phyloP scores from a whole-genome alignment of 2,797 vertebrate genomes.

The Gallinago nigripennis region DNA sequence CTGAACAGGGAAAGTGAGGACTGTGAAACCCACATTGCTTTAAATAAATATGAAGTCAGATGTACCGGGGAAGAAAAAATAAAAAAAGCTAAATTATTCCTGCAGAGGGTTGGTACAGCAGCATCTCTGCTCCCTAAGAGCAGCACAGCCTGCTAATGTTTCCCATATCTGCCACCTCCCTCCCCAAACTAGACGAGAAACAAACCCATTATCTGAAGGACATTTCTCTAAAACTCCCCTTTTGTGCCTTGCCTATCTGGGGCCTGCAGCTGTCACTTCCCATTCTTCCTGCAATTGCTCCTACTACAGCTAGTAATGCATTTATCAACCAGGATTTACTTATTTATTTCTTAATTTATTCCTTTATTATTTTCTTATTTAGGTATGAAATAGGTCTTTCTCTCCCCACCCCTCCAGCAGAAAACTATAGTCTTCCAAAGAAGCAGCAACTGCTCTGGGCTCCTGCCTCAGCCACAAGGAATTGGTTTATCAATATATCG shows the following conservation, averaged over 20 bases:
- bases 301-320: conserved; percentile 67
- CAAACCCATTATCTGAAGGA: conserved; percentile 63
- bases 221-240: conserved; percentile 59
- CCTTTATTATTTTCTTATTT: conserved; percentile 59
- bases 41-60: background rate
- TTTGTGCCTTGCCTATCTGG: conserved; percentile 71
- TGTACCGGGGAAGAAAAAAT: background rate
- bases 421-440: conserved; percentile 4
- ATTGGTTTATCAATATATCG: conserved; percentile 32
- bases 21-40: background rate
- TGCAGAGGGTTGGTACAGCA: background rate
- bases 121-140: background rate
- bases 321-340: conserved; percentile 51
- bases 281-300: conserved; percentile 74
- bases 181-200: conserved; percentile 33
- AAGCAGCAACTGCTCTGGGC: background rate
- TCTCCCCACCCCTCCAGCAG: background rate
- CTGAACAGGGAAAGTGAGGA: background rate
- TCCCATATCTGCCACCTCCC: background rate
- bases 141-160: background rate
- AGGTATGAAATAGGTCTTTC: conserved; percentile 7
- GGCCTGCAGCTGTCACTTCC: conserved; percentile 69
- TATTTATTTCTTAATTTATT: conserved; percentile 60
- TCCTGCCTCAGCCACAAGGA: background rate
- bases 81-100: background rate